Conservation (phyloP, 2,113 vertebrate genomes). For the Pseudonaja textilis region DNA sequence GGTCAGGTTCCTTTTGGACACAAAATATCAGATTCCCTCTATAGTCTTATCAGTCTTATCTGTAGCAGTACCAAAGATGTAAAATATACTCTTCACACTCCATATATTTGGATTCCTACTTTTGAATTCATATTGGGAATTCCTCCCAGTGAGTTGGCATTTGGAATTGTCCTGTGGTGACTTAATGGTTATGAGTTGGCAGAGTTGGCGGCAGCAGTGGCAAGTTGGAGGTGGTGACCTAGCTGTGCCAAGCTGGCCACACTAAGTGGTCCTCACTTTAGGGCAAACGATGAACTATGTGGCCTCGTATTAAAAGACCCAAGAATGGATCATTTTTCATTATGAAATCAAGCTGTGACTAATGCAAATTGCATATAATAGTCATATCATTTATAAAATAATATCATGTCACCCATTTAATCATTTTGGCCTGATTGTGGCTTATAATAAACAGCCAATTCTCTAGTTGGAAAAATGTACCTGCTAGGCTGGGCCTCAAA, state of each 20-base stretch:
- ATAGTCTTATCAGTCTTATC: background rate
- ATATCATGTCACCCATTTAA: background rate
- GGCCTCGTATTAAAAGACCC: background rate
- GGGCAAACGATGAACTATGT: background rate
- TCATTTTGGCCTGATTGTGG: background rate
- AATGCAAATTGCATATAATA: background rate
- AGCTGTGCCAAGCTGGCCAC: background rate
- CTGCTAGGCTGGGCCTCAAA: background rate
- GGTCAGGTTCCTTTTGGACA: background rate
- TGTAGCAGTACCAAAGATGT: background rate
- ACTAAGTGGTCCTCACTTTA: background rate
- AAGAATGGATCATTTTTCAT: background rate
- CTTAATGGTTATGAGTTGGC: background rate
- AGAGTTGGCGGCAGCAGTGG: background rate
- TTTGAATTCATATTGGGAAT: background rate
- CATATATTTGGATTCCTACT: background rate
- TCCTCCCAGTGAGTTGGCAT: no score
- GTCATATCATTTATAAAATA: background rate
- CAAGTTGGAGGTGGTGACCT: background rate
- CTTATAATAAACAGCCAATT: background rate
- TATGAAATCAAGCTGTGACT: background rate
- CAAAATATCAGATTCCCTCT: background rate
- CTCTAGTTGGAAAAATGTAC: background rate
- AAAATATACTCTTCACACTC: background rate
- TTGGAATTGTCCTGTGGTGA: no score